Base-by-base conservation (phyloP, 2,888 invertebrate genomes). In the Drosophila acutilabella region DNA sequence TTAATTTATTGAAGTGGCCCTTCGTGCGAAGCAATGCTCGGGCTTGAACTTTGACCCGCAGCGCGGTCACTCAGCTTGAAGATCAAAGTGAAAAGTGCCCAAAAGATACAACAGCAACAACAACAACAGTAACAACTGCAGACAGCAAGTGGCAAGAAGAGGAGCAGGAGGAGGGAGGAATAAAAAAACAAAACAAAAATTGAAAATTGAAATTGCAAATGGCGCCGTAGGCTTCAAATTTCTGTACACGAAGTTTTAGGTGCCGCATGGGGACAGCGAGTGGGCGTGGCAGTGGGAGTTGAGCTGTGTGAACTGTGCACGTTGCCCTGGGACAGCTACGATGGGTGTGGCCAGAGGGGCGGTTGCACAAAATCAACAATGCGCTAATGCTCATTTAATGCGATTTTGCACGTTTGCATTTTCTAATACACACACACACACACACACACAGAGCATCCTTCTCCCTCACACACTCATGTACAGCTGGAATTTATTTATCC, bases 311-410 rank as follows among this genome's bases (percentile, higher is more conserved):
- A 1, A 2, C 30, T 30, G 7, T 26, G 26, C 26, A 26, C 26
- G 26, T 30, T 30, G 30, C 30, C 30, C 30, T 8, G 30, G 30
- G 30, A 30, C 30, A 30, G 30, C 8, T 6, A 8, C 8, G 8
- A 7, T 7, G 13, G 8, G 41, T 11, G 26, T 13, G 41, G n/a
- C 16, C 13, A 4, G 18, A 23, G 50, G 52, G 54, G 53, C 36
- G 36, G 33, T 20, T 53, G 66, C 67, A 64, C 70, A 67, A 71
- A 86, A 78, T 78, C 78, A 83, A 88, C 87, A 83, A 72, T 72
- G 74, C 81, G 72, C 83, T 88, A 89, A 89, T 89, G 86, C 74
- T 80, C 80, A 90, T 84, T 90, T 90, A 89, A 90, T 90, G 88
- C 78, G 78, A 84, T 82, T 90, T 78, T 71, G 78, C 85, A 89